Base-by-base conservation (phyloP, 92 coral and sea anemone species). In the Porites rus region DNA sequence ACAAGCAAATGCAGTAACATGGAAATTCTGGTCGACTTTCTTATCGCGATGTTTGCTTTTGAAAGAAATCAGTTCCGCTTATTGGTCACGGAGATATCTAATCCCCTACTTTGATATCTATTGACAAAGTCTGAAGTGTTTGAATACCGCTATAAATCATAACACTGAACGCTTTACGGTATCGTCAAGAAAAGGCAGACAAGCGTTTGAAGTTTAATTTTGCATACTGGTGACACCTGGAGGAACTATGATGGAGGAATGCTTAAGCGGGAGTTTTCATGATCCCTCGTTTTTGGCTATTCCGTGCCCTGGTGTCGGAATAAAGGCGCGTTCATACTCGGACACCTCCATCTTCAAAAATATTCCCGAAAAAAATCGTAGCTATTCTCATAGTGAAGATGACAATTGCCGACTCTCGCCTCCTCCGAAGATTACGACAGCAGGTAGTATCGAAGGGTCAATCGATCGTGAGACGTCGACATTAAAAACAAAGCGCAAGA, bases 261-360 rank as follows among this genome's bases (percentile, higher is more conserved):
- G 76, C 52, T 53, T 38, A 7, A 70, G 69, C 1, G 86, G 28
- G 4, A 81, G 69, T 28, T 70, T 14, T 0, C 51, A 43, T 20
- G 86, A 69, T 2, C 19, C 59, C 4, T 54, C 83, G 5, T 52
- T 85, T 8, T 46, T 85, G 69, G 18, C 82, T 13, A 22, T 85
- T 24, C 88, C 81, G 10, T 63, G 62, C 21, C 82, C 77, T 13
- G 68, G 69, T 61, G 43, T 74, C 52, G 65, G 76, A 13, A 58
- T 77, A 4, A 92, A 92, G 76, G 70, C 89, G 0, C 87, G 95
- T 19, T 90, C 95, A 20, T 76, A 50, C 65, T 92, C 95, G 16
- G 95, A 92, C 82, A 89, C 95, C 21, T 81, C 95, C 31, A 86
- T 88, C 84, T 86, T 92, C 77, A 74, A 65, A 67, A 62, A 70